Evolutionary conservation across 2,113 vertebrate genomes (phyloP).

Genomic region (Tylochromis polylepis): DNA sequence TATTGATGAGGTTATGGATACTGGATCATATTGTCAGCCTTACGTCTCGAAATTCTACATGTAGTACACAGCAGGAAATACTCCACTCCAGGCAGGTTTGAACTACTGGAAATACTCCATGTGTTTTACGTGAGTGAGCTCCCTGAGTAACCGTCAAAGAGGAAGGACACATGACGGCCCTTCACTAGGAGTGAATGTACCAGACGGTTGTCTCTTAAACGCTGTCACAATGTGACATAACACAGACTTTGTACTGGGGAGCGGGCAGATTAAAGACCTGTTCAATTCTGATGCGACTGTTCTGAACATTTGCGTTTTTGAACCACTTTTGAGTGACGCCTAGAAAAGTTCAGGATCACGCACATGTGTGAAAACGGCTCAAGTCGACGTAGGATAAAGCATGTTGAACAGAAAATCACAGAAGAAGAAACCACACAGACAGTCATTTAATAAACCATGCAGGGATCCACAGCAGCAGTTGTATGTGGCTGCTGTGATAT

Average conservation of each 20-base stretch:
- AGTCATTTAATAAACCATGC: slow-evolving; percentile 22
- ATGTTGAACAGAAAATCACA: background rate
- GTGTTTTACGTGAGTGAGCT: background rate
- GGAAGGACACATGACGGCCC: background rate
- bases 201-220: background rate
- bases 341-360: background rate
- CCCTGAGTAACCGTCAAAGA: accelerated
- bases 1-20: background rate
- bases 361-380: background rate
- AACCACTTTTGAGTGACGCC: background rate
- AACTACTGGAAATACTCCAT: background rate
- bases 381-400: background rate
- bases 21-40: background rate
- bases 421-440: background rate
- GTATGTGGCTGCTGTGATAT: slow-evolving; percentile 2
- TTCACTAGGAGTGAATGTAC: background rate
- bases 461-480: background rate
- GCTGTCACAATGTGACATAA: background rate
- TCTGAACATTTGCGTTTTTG: background rate
- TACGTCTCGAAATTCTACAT: background rate
- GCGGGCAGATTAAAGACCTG: background rate
- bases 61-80: background rate
- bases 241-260: background rate
- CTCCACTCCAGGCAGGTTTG: background rate
- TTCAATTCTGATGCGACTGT: background rate